These are phyloP conservation scores for Xiphophorus hellerii DNA, from an alignment of 2,113 vertebrate species.

Conservation along the genomic window DNA sequence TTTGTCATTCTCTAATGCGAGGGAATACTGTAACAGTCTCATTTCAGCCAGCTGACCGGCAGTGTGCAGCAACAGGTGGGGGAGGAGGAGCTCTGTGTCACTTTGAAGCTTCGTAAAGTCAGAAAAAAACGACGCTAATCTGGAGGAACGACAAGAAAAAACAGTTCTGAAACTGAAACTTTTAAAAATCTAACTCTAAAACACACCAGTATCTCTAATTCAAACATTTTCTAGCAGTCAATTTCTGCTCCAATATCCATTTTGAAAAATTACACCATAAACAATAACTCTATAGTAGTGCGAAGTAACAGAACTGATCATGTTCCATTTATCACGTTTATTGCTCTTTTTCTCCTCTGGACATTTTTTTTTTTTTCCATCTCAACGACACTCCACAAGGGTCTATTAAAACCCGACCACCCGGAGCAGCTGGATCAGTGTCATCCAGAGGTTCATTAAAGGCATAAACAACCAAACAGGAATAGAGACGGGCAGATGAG, in stretches of 20 bases:
- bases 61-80: not conserved
- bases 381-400: not conserved
- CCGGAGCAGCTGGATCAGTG: conserved; percentile 14
- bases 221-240: not conserved
- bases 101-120: not conserved
- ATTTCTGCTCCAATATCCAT: not conserved
- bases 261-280: not conserved
- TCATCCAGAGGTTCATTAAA: conserved; percentile 26
- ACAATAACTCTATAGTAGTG: not conserved
- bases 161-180: not conserved
- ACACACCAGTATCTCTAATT: not conserved
- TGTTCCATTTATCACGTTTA: not conserved
- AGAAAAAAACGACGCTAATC: not conserved
- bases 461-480: conserved; percentile 34
- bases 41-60: not conserved
- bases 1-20: not conserved
- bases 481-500: conserved; percentile 14
- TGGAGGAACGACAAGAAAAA: not conserved
- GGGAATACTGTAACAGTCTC: not conserved
- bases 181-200: not conserved
- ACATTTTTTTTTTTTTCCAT: not conserved
- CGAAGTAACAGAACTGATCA: not conserved
- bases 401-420: not conserved
- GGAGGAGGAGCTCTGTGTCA: not conserved
- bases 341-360: not conserved